Evolutionary conservation across 2,888 invertebrate species (phyloP), one percentile per base, ranked within the genome.

Genomic region (Tromatobia lineatoria): DNA sequence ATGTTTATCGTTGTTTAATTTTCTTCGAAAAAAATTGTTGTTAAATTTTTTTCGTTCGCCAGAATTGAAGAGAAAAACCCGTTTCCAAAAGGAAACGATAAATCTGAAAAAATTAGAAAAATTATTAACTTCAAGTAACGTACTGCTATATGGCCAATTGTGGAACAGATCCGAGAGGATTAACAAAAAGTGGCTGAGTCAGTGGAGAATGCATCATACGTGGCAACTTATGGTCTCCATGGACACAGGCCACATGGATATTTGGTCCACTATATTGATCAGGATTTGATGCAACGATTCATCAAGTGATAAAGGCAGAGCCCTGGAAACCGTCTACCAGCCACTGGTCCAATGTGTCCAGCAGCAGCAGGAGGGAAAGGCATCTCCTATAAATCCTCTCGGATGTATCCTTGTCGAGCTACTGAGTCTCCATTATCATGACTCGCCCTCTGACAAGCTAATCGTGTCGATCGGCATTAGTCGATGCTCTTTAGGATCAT

Each of bases 251-350:
- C n/a, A 61, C 42, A 34, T 18, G 10, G 8, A 20, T 54, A 54
- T 23, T 29, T 13, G 13, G 15, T 59, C 8, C 34, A 59, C 23
- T 15, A 15, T 50, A 50, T 69, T 15, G 57, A 71, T 15, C 15
- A 38, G 78, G 74, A 85, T 82, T 82, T 78, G 57, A 85, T 85
- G 78, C 78, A 82, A 82, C 84, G 61, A 82, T 85, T 78, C 66
- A 88, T 90, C 89, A 88, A 74, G 74, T 69, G 77, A 64, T 80
- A 85, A 85, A 87, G 79, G 87, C 85, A 80, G 80, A 85, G 85
- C 84, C 82, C 85, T 61, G 54, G 76, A 67, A 76, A 18, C 69
- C 77, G 74, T 69, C 42, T 23, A 80, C 29, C 69, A 61, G 18
- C 52, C 54, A 59, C 29, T 50, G 52, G 50, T 74, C 64, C 64